Base-by-base conservation (phyloP, 53 echinoderm and acorn worm species). In the Paracentrotus lividus region DNA sequence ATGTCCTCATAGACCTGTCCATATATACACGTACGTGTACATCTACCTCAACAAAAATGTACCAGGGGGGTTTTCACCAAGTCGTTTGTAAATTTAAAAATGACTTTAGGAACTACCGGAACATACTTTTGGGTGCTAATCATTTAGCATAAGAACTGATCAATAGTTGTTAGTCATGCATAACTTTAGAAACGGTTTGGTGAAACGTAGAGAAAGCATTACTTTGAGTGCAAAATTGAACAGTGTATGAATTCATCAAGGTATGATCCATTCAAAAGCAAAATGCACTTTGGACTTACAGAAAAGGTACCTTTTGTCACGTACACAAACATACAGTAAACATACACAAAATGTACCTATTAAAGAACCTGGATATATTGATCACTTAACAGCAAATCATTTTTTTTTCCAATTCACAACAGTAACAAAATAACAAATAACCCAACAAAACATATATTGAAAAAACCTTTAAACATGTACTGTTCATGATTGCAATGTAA, bases 241-340 rank as follows among this genome's bases (percentile, higher is more conserved):
- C 76, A 42, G 2, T 32, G 36, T 42, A n/a, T n/a, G n/a, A n/a
- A 20, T 49, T 42, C 56, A 24, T 59, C 61, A 33, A 58, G 45
- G n/a, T n/a, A n/a, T 29, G 26, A 33, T 64, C 51, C 12, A 57
- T 38, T 44, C 56, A 88, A 57, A 21, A 44, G 9, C 8, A 88
- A 49, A 40, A 24, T 81, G 81, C 2, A 81, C 81, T 81, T 81
- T 81, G 81, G 81, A 81, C 81, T 81, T 81, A n/a, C 45, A 81
- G 81, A 81, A n/a, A n/a, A 81, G 47, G 81, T 81, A 47, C 8
- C 5, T 47, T 26, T 45, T 81, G 81, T 44, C 81, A 81, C 81
- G 81, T 81, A 81, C 81, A 81, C 72, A 69, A 69, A 14, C 38
- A 34, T 38, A 38, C 38, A 1, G 16, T 72, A 18, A 15, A 72